phyloP scores from a whole-genome alignment of 1,140 invertebrate genomes.

The Lepidotrigona ventralis region DNA sequence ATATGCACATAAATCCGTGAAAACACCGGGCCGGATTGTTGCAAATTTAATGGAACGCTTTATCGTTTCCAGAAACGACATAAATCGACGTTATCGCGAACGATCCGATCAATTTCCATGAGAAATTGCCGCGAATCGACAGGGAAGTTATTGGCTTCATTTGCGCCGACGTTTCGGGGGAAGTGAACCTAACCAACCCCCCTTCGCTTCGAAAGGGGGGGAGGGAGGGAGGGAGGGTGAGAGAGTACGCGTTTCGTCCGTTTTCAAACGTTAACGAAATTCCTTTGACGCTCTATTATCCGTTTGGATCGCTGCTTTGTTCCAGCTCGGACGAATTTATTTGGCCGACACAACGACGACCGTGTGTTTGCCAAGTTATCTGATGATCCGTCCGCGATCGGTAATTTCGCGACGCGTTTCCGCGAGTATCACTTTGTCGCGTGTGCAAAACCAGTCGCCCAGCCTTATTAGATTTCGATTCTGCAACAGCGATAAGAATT shows the following conservation, averaged over 20 bases:
- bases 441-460: neutral
- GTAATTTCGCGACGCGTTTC: neutral
- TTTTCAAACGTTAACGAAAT: neutral
- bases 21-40: neutral
- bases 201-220: too few relatives aligned
- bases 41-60: neutral
- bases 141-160: neutral
- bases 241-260: neutral
- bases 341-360: too few relatives aligned
- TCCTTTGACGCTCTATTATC: neutral
- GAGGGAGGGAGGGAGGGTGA: too few relatives aligned
- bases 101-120: neutral
- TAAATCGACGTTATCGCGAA: neutral
- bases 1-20: neutral
- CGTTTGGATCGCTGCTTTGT: neutral
- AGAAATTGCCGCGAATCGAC: neutral
- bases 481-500: neutral
- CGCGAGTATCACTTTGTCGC: conserved; percentile 6
- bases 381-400: neutral
- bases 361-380: neutral
- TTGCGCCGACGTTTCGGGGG: neutral
- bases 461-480: conserved; percentile 19
- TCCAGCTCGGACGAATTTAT: neutral
- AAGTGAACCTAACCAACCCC: neutral
- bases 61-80: neutral